phyloP scores from a whole-genome alignment of 2,888 invertebrate species.

The Thymelicus lineola region DNA sequence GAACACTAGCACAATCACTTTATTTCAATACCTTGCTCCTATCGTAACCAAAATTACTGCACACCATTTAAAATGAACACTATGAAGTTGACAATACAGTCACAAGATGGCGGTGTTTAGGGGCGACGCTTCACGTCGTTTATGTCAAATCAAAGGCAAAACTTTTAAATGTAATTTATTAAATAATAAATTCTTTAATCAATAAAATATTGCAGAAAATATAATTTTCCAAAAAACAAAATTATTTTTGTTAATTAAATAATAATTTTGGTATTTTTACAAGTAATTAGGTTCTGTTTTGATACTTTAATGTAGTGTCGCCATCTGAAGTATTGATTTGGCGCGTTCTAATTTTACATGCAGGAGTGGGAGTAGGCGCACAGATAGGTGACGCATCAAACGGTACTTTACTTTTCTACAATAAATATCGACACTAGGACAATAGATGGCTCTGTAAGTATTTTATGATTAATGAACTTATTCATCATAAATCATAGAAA shows the following conservation, averaged over 20 bases:
- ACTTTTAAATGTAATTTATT: slow-evolving; percentile 31
- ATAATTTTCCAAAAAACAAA: neutral
- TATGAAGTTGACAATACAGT: slow-evolving; percentile 68
- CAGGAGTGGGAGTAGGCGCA: slow-evolving; percentile 44
- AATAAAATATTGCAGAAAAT: neutral
- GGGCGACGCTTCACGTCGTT: slow-evolving; percentile 42
- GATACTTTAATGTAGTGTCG: slow-evolving; percentile 55
- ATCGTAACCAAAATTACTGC: slow-evolving; percentile 69
- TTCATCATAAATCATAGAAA: too few species aligned
- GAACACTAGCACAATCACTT: slow-evolving; percentile 64
- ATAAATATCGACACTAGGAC: slow-evolving; percentile 52
- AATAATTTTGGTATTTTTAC: neutral
- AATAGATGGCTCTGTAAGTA: slow-evolving; percentile 65
- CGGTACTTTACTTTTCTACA: slow-evolving; percentile 55
- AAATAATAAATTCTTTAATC: neutral
- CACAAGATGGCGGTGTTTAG: slow-evolving; percentile 81
- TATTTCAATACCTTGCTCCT: slow-evolving; percentile 59
- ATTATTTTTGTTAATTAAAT: neutral
- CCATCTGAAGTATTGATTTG: slow-evolving; percentile 76
- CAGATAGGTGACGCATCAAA: slow-evolving; percentile 54
- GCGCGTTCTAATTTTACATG: slow-evolving; percentile 61
- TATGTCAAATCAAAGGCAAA: slow-evolving; percentile 40
- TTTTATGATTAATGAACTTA: slow-evolving; percentile 4
- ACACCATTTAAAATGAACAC: slow-evolving; percentile 36
- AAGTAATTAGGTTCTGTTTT: neutral